Evolutionary conservation across 1,140 invertebrate species (phyloP), one percentile per base, ranked within the genome.

Genomic region (Drosophila azteca): DNA sequence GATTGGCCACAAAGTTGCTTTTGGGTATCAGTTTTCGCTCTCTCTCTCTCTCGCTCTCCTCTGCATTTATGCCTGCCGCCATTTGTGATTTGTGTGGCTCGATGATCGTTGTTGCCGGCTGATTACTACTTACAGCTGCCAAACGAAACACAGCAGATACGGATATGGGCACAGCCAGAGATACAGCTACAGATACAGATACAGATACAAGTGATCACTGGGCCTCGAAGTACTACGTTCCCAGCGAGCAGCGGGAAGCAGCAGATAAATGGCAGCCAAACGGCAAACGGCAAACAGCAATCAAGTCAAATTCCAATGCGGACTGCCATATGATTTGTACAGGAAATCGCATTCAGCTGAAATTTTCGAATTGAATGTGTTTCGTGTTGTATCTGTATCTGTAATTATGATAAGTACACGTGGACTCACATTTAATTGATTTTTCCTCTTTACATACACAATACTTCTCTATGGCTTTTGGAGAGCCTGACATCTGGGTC

Each of bases 351-450:
- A 85, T 84, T 84, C 73, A 77, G 51, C 39, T 69, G 52, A 55
- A 22, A 41, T 31, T 62, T 63, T 73, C 51, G 45, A 73, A 50
- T 73, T 77, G 66, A 60, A 65, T 75, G 31, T 75, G 75, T 79
- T 49, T 49, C 44, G 41, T 61, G 24, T 61, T 48, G 53, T 50
- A 48, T 52, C 35, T 63, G 65, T 58, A 45, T 61, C 78, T 87
- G 79, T 87, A 87, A 87, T 87, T 87, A 87, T 88, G 63, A 68
- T 87, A 87, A 87, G 82, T 88, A 88, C 82, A 82, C 68, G 53
- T 52, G 54, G 52, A 73, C 76, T 64, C 52, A 45, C 29, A 82
- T 76, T 88, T 87, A 87, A 87, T 87, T 87, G 83, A 87, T 87
- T 82, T 78, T 31, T 24, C 22, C 20, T 45, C 45, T 54, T 63